Percentiles rank a stretch among this genome's conserved stretches.
Conservation (phyloP, 2,113 vertebrate genomes). For the Podarcis muralis region DNA sequence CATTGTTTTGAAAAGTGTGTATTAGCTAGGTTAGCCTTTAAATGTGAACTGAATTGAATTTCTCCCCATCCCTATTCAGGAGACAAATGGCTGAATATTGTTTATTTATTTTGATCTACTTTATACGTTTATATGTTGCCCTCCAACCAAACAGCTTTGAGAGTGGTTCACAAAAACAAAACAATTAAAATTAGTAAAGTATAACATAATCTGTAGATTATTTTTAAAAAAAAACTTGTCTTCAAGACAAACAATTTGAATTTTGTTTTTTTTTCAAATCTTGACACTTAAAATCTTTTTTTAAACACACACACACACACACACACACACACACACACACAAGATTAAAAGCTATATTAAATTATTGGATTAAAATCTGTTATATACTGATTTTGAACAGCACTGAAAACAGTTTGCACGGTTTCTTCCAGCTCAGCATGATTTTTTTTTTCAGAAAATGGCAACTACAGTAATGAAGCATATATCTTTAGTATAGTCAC, state of each 20-base stretch:
- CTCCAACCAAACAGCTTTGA: not conserved
- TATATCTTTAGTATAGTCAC: not conserved
- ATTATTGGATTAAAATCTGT: not conserved
- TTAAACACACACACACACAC: not conserved
- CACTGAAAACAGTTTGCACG: not conserved
- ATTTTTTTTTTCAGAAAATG: not conserved
- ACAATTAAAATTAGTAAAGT: not conserved
- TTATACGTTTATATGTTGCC: not conserved
- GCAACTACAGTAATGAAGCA: not conserved
- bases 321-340: too few relatives aligned
- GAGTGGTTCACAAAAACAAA: not conserved
- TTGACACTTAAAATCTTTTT: not conserved
- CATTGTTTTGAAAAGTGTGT: too few relatives aligned
- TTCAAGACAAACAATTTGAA: slow-evolving; percentile 44
- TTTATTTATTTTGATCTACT: not conserved
- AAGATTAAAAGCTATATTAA: not conserved
- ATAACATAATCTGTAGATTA: not conserved
- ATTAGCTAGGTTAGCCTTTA: too few relatives aligned
- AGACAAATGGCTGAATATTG: not conserved
- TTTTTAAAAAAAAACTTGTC: slow-evolving; percentile 6
- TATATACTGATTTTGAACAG: not conserved
- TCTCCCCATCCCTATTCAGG: too few relatives aligned
- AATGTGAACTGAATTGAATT: too few relatives aligned
- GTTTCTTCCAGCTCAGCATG: not conserved
- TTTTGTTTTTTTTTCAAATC: slow-evolving; percentile 21